These are phyloP conservation scores for Onychorhynchus coronatus DNA, from an alignment of 2,113 vertebrate genomes.

Conservation along the genomic window DNA sequence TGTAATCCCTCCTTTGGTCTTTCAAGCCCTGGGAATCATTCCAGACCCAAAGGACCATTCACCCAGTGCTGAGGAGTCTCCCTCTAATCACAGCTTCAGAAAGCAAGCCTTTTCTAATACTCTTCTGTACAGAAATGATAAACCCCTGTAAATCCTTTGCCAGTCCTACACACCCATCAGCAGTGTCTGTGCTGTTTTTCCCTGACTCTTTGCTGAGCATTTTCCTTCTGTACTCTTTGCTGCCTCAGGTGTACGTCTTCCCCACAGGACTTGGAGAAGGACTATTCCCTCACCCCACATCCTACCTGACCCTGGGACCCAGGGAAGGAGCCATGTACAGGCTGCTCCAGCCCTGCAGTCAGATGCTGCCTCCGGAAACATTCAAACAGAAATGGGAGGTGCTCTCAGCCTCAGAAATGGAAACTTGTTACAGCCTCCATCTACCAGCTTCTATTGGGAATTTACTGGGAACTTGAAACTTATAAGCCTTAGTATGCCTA, in stretches of 20 bases:
- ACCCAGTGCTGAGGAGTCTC: neutral
- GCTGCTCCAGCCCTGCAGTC: neutral
- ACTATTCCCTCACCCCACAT: neutral
- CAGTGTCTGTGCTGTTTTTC: neutral
- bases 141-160: neutral
- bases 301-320: neutral
- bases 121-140: neutral
- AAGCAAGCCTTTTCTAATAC: neutral
- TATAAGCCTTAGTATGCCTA: neutral
- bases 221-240: neutral
- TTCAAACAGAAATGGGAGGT: neutral
- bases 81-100: conserved; percentile 3
- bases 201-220: neutral
- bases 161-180: neutral
- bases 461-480: neutral
- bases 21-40: neutral
- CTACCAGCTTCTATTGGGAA: neutral
- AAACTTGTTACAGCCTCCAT: neutral
- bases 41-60: neutral
- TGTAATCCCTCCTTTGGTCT: neutral
- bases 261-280: neutral
- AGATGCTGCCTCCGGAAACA: neutral
- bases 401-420: neutral
- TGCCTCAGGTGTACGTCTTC: neutral
- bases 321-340: neutral